Evolutionary conservation across 2,113 vertebrate genomes (phyloP).

Genomic region (Dasyurus viverrinus): DNA sequence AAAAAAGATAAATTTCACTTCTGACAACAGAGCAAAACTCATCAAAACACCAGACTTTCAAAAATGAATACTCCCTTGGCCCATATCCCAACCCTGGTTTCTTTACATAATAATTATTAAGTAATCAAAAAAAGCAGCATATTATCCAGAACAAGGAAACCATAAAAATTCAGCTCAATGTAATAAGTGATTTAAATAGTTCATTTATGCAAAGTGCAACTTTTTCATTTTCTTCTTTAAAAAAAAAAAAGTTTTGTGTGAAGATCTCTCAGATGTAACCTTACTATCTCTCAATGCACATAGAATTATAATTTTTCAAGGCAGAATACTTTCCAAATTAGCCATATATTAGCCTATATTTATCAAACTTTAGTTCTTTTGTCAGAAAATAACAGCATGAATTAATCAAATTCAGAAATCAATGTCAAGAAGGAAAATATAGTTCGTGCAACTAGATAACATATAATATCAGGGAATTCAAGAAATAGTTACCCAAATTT

Average conservation of each 20-base stretch:
- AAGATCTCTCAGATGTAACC: slow-evolving; percentile 13
- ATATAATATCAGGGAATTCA: not conserved
- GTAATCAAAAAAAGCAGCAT: not conserved
- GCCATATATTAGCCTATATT: not conserved
- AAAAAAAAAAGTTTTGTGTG: not conserved
- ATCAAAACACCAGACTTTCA: not conserved
- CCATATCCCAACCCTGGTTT: slow-evolving; percentile 47
- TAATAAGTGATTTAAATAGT: slow-evolving; percentile 22
- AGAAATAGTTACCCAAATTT: not conserved
- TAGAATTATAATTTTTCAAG: not conserved
- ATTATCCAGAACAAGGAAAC: slow-evolving; percentile 6
- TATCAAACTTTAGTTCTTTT: not conserved
- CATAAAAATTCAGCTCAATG: not conserved
- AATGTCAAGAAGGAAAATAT: not conserved
- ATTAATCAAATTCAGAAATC: slow-evolving; percentile 23
- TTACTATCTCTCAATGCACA: not conserved
- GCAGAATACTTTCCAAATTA: not conserved
- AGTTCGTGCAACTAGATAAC: not conserved
- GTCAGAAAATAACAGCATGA: not conserved
- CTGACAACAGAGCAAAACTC: not conserved
- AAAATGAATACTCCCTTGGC: not conserved
- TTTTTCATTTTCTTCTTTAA: not conserved
- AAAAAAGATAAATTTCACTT: not conserved
- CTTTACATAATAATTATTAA: not conserved
- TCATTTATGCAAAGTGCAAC: not conserved